Percentiles rank a stretch among this genome's conserved stretches.
Conservation (phyloP, 53 echinoderm and acorn worm species). For the Actinopyga echinites region DNA sequence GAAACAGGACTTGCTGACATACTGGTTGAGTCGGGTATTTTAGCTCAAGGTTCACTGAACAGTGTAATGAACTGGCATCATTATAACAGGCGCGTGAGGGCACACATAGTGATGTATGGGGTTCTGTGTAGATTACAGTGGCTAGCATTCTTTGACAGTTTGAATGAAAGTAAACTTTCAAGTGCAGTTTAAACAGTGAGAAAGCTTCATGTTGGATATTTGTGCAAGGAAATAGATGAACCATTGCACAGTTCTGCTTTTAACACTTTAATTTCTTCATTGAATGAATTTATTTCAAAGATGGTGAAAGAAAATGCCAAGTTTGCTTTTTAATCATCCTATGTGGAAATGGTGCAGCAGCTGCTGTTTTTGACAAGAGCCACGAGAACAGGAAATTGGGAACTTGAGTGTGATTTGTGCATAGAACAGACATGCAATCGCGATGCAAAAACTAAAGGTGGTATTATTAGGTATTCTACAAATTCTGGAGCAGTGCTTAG, state of each 20-base stretch:
- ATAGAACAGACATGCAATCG: constrained; percentile 69
- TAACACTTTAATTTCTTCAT: neutral
- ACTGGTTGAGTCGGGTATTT: constrained; percentile 45
- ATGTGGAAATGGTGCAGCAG: constrained; percentile 28
- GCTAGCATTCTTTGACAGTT: constrained; percentile 14
- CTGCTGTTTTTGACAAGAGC: constrained; percentile 29
- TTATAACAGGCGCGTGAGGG: constrained; percentile 40
- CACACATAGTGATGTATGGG: constrained; percentile 31
- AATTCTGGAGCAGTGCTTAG: constrained; percentile 41
- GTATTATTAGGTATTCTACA: constrained; percentile 46
- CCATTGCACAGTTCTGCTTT: constrained; percentile 15
- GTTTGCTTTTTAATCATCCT: constrained; percentile 52
- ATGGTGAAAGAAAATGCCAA: neutral
- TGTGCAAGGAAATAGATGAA: neutral
- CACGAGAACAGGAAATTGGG: constrained; percentile 55
- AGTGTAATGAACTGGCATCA: constrained; percentile 36
- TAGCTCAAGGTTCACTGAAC: constrained; percentile 49
- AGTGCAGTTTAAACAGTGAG: neutral
- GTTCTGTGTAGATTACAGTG: constrained; percentile 38
- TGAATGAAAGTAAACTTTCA: neutral
- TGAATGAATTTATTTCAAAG: neutral
- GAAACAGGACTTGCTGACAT: constrained; percentile 47
- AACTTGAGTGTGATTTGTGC: constrained; percentile 59
- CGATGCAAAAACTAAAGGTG: constrained; percentile 56
- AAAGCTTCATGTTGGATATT: neutral